Base-by-base conservation (phyloP, 2,888 invertebrate genomes). In the Nemotelus nigrinus region DNA sequence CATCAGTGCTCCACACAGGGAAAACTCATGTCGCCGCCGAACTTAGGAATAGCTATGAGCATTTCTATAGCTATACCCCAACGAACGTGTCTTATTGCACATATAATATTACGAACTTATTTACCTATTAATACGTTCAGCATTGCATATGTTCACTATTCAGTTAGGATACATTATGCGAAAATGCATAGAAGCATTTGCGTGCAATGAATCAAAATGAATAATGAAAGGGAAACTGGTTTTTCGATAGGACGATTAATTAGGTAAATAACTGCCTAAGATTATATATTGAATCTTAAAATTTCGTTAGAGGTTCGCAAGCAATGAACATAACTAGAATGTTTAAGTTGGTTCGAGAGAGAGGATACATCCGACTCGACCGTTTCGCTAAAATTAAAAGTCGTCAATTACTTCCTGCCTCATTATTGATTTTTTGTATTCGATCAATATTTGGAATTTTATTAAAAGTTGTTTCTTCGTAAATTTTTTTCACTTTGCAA, bases 281-380 rank as follows among this genome's bases (percentile, higher is more conserved):
- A 81, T 80, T 80, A 79, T 80, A 79, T 76, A 77, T 77, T 68
- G 25, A 25, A 25, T 70, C 6, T 39, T 8, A 25, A 6, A 43
- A 50, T 79, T 81, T 85, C 84, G 85, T 86, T 85, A 85, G 85
- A 85, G 86, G 83, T 84, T 83, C 82, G 86, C 86, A 85, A 83
- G 86, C 84, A 86, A 87, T 87, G 87, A 84, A 85, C 87, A 87
- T 87, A 84, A 85, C 87, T 86, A 86, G 47, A 72, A 74, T 10
- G 48, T 41, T 63, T n/a, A 48, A 74, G 60, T 63, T 60, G 60
- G 74, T 63, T 63, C 57, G 44, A 72, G 10, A 55, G 57, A 58
- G 39, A 4, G n/a, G 39, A 48, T 44, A 63, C 47, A 63, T 74
- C 74, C 74, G 63, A 74, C 74, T 60, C 60, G 74, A 60, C 63